Conservation (phyloP, 1,140 invertebrate species). For the Drosophila mojavensis region DNA sequence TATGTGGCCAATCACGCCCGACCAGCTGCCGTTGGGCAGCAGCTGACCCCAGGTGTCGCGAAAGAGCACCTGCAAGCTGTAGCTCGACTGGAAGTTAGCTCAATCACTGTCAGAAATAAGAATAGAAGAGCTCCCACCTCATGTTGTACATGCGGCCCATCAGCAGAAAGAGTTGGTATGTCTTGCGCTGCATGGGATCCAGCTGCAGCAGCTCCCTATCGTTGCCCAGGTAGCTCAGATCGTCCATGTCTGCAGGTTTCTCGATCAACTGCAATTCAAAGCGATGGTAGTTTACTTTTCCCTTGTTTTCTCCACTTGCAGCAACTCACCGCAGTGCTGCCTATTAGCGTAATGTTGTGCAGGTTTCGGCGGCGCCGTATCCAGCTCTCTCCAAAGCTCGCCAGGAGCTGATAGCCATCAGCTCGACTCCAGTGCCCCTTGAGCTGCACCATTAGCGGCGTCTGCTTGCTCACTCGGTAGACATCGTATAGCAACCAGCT, state of each 20-base stretch:
- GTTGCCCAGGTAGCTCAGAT: constrained; percentile 59
- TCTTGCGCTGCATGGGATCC: constrained; percentile 85
- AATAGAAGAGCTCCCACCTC: constrained; percentile 68
- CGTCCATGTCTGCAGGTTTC: constrained; percentile 49
- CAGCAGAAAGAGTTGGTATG: constrained; percentile 83
- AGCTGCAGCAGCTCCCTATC: constrained; percentile 67
- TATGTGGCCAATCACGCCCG: constrained; percentile 85
- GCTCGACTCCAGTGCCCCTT: constrained; percentile 63
- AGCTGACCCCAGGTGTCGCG: constrained; percentile 85
- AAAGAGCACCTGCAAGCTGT: constrained; percentile 82
- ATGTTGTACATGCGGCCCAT: constrained; percentile 85
- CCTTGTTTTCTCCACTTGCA: background rate
- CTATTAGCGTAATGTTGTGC: constrained; percentile 83
- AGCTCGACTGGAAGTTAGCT: background rate
- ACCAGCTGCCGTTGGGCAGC: constrained; percentile 84
- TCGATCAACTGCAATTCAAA: constrained; percentile 50
- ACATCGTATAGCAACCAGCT: constrained; percentile 65
- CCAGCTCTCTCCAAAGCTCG: constrained; percentile 24
- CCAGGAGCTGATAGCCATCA: constrained; percentile 38
- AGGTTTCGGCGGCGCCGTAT: constrained; percentile 83
- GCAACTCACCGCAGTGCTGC: constrained; percentile 83
- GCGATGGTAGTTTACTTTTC: too few relatives aligned
- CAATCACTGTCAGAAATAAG: background rate
- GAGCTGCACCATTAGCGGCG: constrained; percentile 35
- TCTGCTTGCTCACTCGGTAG: constrained; percentile 47